Percentiles rank a stretch among this genome's conserved stretches.
Evolutionary conservation across 2,797 vertebrate genomes (phyloP).

Genomic region (Cryptoblepharus egeriae): DNA sequence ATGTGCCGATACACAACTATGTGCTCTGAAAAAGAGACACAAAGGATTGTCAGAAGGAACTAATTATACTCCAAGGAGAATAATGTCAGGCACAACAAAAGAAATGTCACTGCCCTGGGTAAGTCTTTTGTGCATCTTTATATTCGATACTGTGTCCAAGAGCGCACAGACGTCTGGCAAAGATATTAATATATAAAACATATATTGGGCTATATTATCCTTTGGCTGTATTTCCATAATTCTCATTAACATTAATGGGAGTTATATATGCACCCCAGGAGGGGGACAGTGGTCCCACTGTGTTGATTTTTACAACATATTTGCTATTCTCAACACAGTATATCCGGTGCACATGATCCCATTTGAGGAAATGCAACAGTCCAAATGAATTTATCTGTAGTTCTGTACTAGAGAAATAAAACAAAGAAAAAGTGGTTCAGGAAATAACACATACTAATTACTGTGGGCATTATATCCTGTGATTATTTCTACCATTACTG

Average conservation of each 20-base stretch:
- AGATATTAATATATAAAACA: constrained; percentile 22
- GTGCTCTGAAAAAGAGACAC: background rate
- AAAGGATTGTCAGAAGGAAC: constrained; percentile 27
- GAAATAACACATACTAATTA: background rate
- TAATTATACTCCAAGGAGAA: constrained; percentile 30
- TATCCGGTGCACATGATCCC: constrained; percentile 25
- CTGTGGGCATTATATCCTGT: background rate
- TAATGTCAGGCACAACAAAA: constrained; percentile 43
- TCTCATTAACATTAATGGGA: constrained; percentile 55
- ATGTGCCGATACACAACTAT: constrained; percentile 5
- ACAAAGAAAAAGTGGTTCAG: constrained; percentile 21
- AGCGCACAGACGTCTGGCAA: background rate
- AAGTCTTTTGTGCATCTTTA: constrained; percentile 11
- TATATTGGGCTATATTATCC: constrained; percentile 23
- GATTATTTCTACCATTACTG: background rate
- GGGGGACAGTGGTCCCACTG: constrained; percentile 35
- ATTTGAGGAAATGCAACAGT: constrained; percentile 34
- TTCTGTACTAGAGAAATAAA: constrained; percentile 38
- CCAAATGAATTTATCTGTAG: constrained; percentile 45
- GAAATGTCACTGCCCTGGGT: constrained; percentile 24
- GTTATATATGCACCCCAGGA: constrained; percentile 46
- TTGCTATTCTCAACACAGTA: constrained; percentile 47
- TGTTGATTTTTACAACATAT: constrained; percentile 55
- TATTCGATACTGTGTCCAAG: background rate
- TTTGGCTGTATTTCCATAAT: constrained; percentile 23